A percentile compares a stretch with the other conserved stretches of the same genome.
These are phyloP conservation scores for Bathynomus jamesi DNA, from an alignment of 1,140 invertebrate species.

Conservation along the genomic window DNA sequence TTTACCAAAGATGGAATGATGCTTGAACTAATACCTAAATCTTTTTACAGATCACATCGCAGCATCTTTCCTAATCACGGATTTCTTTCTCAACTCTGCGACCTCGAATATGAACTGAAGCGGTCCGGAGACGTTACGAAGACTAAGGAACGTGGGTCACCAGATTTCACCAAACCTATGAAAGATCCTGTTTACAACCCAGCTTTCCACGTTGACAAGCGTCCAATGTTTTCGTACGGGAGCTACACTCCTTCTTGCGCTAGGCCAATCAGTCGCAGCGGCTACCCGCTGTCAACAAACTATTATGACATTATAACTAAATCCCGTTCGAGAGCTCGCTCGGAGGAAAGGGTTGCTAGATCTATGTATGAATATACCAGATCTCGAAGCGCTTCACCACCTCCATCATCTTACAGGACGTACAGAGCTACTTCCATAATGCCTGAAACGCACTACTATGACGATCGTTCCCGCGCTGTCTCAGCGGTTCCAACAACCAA, in stretches of 20 bases:
- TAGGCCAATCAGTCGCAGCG: background rate
- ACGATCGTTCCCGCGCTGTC: background rate
- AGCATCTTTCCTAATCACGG: slow-evolving; percentile 65
- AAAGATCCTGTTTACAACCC: background rate
- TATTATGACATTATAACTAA: background rate
- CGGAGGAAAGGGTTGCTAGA: background rate
- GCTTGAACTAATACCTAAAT: no score
- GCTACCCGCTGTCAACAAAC: background rate
- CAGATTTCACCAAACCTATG: background rate
- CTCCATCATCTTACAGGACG: background rate
- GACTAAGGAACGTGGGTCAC: background rate
- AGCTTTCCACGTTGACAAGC: background rate
- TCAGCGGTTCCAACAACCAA: background rate
- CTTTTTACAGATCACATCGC: slow-evolving; percentile 32
- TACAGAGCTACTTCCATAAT: background rate
- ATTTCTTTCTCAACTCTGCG: slow-evolving; percentile 65
- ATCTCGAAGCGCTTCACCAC: background rate
- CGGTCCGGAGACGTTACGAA: background rate
- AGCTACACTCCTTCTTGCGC: background rate
- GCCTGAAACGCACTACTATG: background rate
- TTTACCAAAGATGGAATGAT: no score
- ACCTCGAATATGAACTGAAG: slow-evolving; percentile 50
- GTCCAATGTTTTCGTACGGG: background rate
- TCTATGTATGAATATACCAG: background rate
- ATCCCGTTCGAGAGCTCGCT: background rate